Evolutionary conservation across 1,140 invertebrate species (phyloP).

Genomic region (Bombus waltoni): DNA sequence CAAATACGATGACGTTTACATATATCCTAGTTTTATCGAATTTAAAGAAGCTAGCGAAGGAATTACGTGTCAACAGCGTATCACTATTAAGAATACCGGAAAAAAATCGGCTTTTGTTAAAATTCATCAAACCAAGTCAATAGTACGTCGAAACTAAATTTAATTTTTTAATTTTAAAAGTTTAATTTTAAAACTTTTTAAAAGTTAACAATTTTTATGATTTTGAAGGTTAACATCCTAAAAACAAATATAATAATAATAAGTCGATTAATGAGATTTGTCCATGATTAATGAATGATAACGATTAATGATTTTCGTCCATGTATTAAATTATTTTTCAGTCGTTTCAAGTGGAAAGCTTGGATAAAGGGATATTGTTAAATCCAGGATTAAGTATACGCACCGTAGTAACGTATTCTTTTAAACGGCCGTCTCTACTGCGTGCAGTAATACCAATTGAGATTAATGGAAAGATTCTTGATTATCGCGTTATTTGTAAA

Average conservation of each 20-base stretch:
- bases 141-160: background rate
- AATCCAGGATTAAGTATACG: slow-evolving; percentile 71
- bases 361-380: slow-evolving; percentile 57
- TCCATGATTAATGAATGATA: too few relatives aligned
- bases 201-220: too few relatives aligned
- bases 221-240: too few relatives aligned
- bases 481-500: slow-evolving; percentile 66
- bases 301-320: too few relatives aligned
- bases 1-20: background rate
- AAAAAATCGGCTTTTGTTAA: background rate
- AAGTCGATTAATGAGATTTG: too few relatives aligned
- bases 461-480: slow-evolving; percentile 68
- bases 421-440: slow-evolving; percentile 58
- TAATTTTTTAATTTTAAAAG: too few relatives aligned
- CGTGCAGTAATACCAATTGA: slow-evolving; percentile 72
- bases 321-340: slow-evolving; percentile 39
- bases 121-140: background rate
- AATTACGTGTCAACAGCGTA: background rate
- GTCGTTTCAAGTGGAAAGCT: slow-evolving; percentile 68
- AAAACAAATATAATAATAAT: too few relatives aligned
- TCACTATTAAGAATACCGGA: background rate
- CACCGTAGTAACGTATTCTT: slow-evolving; percentile 67
- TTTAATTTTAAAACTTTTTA: too few relatives aligned
- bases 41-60: slow-evolving; percentile 16
- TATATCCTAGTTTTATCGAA: background rate